These are phyloP conservation scores for Icerya purchasi DNA, from an alignment of 2,888 invertebrate species.

Conservation along the genomic window DNA sequence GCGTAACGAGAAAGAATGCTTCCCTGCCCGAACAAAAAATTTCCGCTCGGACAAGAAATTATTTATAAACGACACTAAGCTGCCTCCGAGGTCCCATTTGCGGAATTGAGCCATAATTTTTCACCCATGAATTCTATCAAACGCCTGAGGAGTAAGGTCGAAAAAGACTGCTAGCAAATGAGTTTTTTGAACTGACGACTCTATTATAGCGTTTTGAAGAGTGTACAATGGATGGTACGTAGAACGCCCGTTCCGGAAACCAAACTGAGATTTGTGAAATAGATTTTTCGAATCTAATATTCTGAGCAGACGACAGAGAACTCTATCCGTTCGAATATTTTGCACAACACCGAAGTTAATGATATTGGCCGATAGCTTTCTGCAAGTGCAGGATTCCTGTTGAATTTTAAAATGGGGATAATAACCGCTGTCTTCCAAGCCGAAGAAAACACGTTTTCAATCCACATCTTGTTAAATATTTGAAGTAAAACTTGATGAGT, in stretches of 20 bases:
- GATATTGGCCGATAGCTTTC: background rate
- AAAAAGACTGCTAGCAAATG: no score
- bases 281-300: background rate
- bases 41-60: no score
- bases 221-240: background rate
- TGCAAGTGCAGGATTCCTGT: background rate
- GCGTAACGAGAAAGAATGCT: no score
- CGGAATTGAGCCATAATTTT: no score
- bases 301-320: no score
- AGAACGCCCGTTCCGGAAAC: background rate
- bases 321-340: background rate
- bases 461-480: background rate
- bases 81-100: no score
- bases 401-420: background rate
- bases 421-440: background rate
- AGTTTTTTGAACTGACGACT: no score
- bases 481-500: background rate
- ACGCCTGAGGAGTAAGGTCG: no score
- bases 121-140: no score
- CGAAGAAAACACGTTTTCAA: background rate
- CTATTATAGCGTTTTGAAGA: no score
- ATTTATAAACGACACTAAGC: no score
- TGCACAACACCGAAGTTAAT: background rate
- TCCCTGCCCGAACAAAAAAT: no score
- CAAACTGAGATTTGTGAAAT: background rate